A percentile compares a stretch with the other conserved stretches of the same genome.
Evolutionary conservation across 2,113 vertebrate genomes (phyloP).

Genomic region (Pseudonaja textilis): DNA sequence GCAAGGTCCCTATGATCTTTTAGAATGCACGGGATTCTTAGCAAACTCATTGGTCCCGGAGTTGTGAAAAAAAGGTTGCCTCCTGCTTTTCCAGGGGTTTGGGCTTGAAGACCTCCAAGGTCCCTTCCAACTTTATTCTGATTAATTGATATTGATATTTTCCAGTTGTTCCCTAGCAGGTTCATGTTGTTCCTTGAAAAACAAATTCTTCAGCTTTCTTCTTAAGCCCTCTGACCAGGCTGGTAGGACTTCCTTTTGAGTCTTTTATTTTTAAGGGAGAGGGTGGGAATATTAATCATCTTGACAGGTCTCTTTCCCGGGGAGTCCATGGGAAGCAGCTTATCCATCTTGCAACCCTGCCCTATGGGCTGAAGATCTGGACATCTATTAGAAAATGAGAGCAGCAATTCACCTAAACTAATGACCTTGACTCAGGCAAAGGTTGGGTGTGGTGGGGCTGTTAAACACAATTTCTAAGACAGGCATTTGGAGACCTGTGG

Average conservation of each 20-base stretch:
- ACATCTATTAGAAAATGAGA: not conserved
- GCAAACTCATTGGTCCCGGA: not conserved
- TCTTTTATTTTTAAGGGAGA: not conserved
- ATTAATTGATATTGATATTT: not conserved
- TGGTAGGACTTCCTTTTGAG: conserved; percentile 10
- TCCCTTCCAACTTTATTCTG: no score
- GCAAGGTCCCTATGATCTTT: not conserved
- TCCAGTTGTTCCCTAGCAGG: not conserved
- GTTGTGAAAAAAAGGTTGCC: not conserved
- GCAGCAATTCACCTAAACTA: not conserved
- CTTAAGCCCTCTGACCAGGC: not conserved
- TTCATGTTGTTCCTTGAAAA: not conserved
- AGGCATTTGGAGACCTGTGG: not conserved
- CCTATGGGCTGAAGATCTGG: conserved; percentile 5
- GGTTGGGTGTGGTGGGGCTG: not conserved
- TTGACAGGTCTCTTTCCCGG: conserved; percentile 35
- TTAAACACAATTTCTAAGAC: not conserved
- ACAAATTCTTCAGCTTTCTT: conserved; percentile 8
- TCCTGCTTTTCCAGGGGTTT: no score
- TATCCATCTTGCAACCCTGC: conserved; percentile 36
- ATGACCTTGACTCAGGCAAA: not conserved
- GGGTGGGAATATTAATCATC: conserved; percentile 37
- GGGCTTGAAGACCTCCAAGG: no score
- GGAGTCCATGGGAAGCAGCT: not conserved
- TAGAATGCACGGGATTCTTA: not conserved